Conservation (phyloP, 2,888 invertebrate species). For the Agrochola lota region DNA sequence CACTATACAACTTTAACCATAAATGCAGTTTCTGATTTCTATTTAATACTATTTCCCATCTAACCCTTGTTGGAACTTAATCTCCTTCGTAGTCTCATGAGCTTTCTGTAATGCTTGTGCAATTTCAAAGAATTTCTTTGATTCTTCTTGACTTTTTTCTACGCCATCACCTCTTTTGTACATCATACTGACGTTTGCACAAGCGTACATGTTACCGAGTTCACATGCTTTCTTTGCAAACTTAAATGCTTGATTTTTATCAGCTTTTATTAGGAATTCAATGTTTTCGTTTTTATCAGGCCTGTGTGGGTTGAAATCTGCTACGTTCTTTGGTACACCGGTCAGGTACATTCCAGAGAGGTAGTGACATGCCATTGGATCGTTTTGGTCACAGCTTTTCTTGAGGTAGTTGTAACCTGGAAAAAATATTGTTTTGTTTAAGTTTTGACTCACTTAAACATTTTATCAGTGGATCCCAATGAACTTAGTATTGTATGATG, state of each 20-base stretch:
- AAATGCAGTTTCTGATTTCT: constrained; percentile 57
- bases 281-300: constrained; percentile 83
- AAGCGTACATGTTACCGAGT: constrained; percentile 95
- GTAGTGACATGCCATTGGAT: constrained; percentile 94
- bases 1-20: constrained; percentile 40
- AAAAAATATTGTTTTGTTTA: neutral
- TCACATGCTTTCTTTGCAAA: constrained; percentile 95
- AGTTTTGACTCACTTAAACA: neutral
- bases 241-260: constrained; percentile 94
- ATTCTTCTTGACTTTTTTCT: constrained; percentile 92
- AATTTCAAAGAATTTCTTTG: constrained; percentile 93
- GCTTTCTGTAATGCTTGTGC: constrained; percentile 94
- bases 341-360: constrained; percentile 94
- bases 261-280: constrained; percentile 91
- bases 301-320: constrained; percentile 84
- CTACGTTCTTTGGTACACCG: constrained; percentile 92
- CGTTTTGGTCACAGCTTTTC: constrained; percentile 90
- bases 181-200: constrained; percentile 97
- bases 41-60: constrained; percentile 68
- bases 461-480: neutral
- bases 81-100: constrained; percentile 88
- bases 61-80: constrained; percentile 91
- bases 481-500: neutral
- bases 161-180: constrained; percentile 96
- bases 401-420: constrained; percentile 91